Percentiles rank a stretch among this genome's conserved stretches.
Conservation (phyloP, 2,113 vertebrate genomes). For the Colossoma macropomum region DNA sequence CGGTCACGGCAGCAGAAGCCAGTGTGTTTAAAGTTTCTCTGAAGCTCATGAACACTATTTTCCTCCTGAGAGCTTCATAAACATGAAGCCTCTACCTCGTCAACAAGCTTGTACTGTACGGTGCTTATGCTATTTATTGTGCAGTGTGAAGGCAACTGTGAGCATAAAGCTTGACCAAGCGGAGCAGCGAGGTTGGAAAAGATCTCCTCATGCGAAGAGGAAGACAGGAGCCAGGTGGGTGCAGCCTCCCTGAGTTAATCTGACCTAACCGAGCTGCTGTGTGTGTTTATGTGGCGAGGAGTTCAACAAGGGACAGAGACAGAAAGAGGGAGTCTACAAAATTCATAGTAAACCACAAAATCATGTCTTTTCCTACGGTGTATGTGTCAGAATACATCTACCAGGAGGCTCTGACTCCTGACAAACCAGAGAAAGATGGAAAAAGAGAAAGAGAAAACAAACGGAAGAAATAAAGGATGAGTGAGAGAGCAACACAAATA, state of each 20-base stretch:
- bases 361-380: too few relatives aligned
- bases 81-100: neutral
- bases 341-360: neutral
- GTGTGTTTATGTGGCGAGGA: neutral
- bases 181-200: slow-evolving; percentile 1
- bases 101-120: neutral
- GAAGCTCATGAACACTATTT: neutral
- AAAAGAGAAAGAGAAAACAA: too few relatives aligned
- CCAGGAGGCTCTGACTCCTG: too few relatives aligned
- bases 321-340: slow-evolving; percentile 14
- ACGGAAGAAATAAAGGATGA: too few relatives aligned
- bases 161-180: slow-evolving; percentile 6
- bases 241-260: slow-evolving; percentile 49
- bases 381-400: too few relatives aligned
- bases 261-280: neutral
- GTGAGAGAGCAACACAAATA: too few relatives aligned
- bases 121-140: neutral
- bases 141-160: neutral
- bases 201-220: slow-evolving; percentile 26
- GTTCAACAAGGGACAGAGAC: neutral
- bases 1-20: neutral
- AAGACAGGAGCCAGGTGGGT: slow-evolving; percentile 51
- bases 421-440: too few relatives aligned
- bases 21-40: neutral
- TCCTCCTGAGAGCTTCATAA: neutral